phyloP scores from a whole-genome alignment of 2,888 invertebrate genomes.

The Scrobipalpa atriplicella region DNA sequence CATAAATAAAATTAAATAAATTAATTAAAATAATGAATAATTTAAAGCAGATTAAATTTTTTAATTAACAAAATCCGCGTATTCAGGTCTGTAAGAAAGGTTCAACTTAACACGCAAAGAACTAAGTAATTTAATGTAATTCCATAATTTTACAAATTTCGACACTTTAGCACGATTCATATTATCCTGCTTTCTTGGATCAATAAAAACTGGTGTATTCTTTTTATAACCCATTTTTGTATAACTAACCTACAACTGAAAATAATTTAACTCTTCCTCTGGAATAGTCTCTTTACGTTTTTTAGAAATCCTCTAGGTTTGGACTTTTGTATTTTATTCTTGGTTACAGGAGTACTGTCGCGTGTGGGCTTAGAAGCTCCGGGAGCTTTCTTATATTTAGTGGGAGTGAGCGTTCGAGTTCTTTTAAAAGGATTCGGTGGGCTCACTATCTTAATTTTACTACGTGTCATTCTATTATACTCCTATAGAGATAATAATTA shows the following conservation, averaged over 20 bases:
- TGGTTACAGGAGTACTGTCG: background rate
- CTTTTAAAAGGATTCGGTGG: constrained; percentile 11
- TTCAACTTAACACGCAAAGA: background rate
- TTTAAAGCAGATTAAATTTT: too few species aligned
- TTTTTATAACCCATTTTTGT: background rate
- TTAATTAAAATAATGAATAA: too few species aligned
- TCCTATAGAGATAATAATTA: background rate
- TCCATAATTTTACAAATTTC: background rate
- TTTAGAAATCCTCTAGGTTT: background rate
- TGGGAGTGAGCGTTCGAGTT: constrained; percentile 10
- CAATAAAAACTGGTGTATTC: too few species aligned
- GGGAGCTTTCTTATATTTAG: constrained; percentile 8
- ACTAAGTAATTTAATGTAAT: background rate
- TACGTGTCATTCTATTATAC: background rate
- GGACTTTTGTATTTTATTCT: constrained; percentile 1
- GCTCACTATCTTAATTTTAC: background rate
- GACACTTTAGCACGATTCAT: background rate
- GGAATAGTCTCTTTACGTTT: background rate
- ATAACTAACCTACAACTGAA: too few species aligned
- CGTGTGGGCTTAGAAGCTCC: background rate
- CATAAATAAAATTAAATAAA: too few species aligned
- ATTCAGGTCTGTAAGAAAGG: background rate
- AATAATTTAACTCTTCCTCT: background rate
- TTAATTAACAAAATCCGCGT: background rate
- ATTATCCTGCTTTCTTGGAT: too few species aligned